Base-by-base conservation (phyloP, 2,888 invertebrate genomes). In the Archaeoteleia sp. region DNA sequence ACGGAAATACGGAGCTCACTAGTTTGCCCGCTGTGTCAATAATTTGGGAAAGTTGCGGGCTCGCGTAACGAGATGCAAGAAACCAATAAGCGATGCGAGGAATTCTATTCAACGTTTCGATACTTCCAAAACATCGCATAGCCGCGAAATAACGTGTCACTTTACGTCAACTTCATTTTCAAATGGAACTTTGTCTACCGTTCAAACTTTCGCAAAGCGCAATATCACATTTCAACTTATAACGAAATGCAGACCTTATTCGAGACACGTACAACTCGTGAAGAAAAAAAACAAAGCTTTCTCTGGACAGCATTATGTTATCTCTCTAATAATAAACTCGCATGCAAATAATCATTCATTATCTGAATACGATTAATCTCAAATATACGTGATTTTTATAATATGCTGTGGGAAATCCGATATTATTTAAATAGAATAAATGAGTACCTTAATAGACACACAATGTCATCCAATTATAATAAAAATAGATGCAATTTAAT, bases 191-290 rank as follows among this genome's bases (percentile, higher is more conserved):
- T 46, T 35, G 32, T 35, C 25, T 35, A 15, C 14, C 46, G 35
- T 46, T 46, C 20, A 46, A 46, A 46, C 23, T 46, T 46, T 29
- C 1, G 9, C 8, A n/a, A 40, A 40, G 40, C 17, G 34, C 34
- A 25, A 14, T 23, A 12, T 13, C 25, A 34, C 13, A 46, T 46
- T 25, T 14, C 4, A 46, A 46, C 46, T 23, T 46, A 20, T 23
- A 34, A 46, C 13, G 46, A 46, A 46, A 46, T 17, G 46, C 45
- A 30, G 20, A 46, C 23, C 12, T 46, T 34, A 46, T 46, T 46
- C 32, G 34, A 46, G 25, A 46, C 25, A 46, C 35, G 34, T 34
- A 51, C 13, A 39, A 10, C 17, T n/a, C 23, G 29, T n/a, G 39
- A 10, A 23, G 23, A 39, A 39, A 39, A 9, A 7, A 20, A n/a